A percentile compares a stretch with the other conserved stretches of the same genome.
Conservation (phyloP, 2,797 vertebrate genomes). For the Melopsittacus undulatus region DNA sequence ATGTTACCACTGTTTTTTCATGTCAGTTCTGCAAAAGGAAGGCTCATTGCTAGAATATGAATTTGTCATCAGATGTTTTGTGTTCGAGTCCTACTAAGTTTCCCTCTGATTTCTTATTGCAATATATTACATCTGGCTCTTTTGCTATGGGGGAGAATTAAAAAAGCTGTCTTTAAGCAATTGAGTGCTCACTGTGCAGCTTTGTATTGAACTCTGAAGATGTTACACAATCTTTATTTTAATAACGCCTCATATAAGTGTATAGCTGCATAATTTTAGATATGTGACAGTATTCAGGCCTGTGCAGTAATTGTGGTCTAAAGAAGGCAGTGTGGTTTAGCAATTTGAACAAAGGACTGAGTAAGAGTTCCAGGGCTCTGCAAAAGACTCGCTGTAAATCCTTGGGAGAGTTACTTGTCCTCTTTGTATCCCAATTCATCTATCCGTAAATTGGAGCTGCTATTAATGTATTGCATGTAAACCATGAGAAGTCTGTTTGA, state of each 20-base stretch:
- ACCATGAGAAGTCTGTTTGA: slow-evolving; percentile 51
- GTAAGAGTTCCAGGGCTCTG: slow-evolving; percentile 36
- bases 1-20: slow-evolving; percentile 29
- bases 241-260: slow-evolving; percentile 8
- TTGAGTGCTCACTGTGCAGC: background rate
- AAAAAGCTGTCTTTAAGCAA: background rate
- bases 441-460: slow-evolving; percentile 41
- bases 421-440: slow-evolving; percentile 58
- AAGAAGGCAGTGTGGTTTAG: slow-evolving; percentile 46
- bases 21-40: slow-evolving; percentile 2
- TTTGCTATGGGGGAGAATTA: background rate
- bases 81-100: background rate
- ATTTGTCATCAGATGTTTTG: slow-evolving; percentile 12
- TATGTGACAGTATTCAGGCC: slow-evolving; percentile 29
- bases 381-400: slow-evolving; percentile 48
- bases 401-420: slow-evolving; percentile 37
- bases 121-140: background rate
- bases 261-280: slow-evolving; percentile 35
- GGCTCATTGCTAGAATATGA: background rate
- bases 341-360: slow-evolving; percentile 33
- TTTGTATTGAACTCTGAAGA: slow-evolving; percentile 20
- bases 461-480: slow-evolving; percentile 51
- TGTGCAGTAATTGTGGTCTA: slow-evolving; percentile 32
- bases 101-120: slow-evolving; percentile 3
- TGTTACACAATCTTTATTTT: slow-evolving; percentile 31